Evolutionary conservation across 2,888 invertebrate genomes (phyloP), one percentile per base, ranked within the genome.

Genomic region (Pemphredon lugubris): DNA sequence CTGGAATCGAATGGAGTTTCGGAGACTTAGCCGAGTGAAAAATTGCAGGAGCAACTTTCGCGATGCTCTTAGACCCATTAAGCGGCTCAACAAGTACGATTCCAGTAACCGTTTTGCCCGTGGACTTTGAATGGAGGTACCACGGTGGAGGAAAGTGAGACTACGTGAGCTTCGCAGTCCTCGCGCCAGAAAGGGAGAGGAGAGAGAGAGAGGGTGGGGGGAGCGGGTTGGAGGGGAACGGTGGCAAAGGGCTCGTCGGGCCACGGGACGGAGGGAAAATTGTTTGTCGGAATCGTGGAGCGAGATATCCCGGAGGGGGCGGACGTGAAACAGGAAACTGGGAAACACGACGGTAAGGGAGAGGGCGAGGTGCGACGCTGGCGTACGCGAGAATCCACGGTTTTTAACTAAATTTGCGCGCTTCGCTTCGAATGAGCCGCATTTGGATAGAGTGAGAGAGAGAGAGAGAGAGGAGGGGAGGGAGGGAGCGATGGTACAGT

Each of bases 1-100:
- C 86, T 86, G 83, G 84, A 86, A 86, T 86, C 87, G 82, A 84
- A 84, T 87, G 76, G 81, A 84, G 84, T 85, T 84, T 83, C 75
- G 81, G 77, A 63, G 84, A 86, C 86, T 85, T 86, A 82, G 79
- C 83, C 84, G 83, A 86, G 87, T 88, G 87, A 88, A 88, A 88
- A 88, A 88, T 88, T 86, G 83, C 83, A 73, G 75, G 68, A 55
- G 72, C 76, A 87, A 88, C 85, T 86, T 88, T 87, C 76, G 67
- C 79, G 79, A 81, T 79, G 79, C 83, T 81, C 83, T 67, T 77
- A 69, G 82, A 77, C 79, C 86, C 84, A 88, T 88, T 87, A 87
- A 84, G 79, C 82, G 82, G 83, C 85, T 88, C 87, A 88, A 88
- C 87, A 88, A 88, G 88, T 88, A 80, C 75, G 75, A 69, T 68